Conservation (phyloP, 2,797 vertebrate genomes). For the Betta splendens region DNA sequence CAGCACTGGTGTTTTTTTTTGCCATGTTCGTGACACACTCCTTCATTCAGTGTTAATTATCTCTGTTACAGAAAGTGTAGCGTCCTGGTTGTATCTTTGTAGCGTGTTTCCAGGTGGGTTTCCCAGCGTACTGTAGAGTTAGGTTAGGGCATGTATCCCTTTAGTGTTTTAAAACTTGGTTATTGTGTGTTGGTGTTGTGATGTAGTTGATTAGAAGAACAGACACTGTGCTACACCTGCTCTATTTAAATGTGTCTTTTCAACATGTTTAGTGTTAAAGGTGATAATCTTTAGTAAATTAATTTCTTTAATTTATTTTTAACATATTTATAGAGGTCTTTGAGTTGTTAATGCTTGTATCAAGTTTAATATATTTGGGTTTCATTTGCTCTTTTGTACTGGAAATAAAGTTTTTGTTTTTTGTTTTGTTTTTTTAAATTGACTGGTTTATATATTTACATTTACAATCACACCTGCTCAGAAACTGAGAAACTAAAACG, state of each 20-base stretch:
- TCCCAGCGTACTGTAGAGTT: conserved; percentile 54
- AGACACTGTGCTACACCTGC: conserved; percentile 45
- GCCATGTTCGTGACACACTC: conserved; percentile 19
- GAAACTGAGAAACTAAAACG: conserved; percentile 3
- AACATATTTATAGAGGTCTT: conserved; percentile 86
- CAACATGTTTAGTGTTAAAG: conserved; percentile 72
- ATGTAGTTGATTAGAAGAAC: conserved; percentile 62
- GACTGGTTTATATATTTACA: conserved; percentile 1
- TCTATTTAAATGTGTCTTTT: conserved; percentile 76
- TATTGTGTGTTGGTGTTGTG: conserved; percentile 57
- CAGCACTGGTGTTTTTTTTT: conserved; percentile 21
- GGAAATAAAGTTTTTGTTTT: conserved; percentile 77
- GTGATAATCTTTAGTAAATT: conserved; percentile 81
- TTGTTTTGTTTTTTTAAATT: conserved; percentile 45
- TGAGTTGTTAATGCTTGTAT: conserved; percentile 82
- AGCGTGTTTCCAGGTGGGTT: conserved; percentile 34
- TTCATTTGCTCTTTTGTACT: conserved; percentile 77
- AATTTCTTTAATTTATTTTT: conserved; percentile 87
- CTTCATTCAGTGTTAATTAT: conserved; percentile 51
- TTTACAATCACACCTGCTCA: not conserved
- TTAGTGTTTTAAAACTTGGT: conserved; percentile 64
- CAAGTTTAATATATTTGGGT: conserved; percentile 87
- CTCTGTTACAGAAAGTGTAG: conserved; percentile 42
- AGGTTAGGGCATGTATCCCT: conserved; percentile 45
- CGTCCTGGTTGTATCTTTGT: conserved; percentile 24